Base-by-base conservation (phyloP, 2,797 vertebrate species). In the Coregonus sp. region DNA sequence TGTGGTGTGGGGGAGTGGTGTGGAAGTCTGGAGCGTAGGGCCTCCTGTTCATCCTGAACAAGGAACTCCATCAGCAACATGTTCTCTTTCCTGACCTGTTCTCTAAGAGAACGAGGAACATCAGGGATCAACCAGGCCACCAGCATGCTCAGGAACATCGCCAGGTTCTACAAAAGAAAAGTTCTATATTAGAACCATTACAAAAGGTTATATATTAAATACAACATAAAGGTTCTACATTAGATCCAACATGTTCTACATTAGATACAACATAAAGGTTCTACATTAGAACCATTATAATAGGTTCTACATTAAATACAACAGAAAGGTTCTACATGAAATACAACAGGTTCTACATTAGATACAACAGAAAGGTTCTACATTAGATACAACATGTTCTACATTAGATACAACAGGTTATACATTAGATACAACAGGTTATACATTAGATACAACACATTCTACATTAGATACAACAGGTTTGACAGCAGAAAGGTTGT, bases 121-220 rank as follows among this genome's bases (percentile, higher is more conserved):
- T 99, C 97, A 1, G 97, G 97, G 85, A 99, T 97, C 93, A 99
- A 91, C 98, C 98, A 99, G 78, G 98, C 97, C 72, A 99, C 97
- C 5, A 99, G 90, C 90, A 97, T 95, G 14, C 98, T 99, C 81
- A 99, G 94, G 89, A 99, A 96, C 98, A 99, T 98, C 80, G 99
- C 98, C 31, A 99, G 86, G 82, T 99, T 99, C 98, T 99, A 88
- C 4, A 85, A 75, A 4, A 78, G 5, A 12, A 59, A 59, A 29
- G 50, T 54, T 29, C 14, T 9, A 52, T 11, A 33, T 5, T 16
- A n/a, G 25, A 65, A 11, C 14, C 2, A n/a, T 31, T 47, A 25
- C 59, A 2, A 61, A 1, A 50, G n/a, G 14, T 47, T 25, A n/a
- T 65, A 4, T 5, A 40, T 40, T 1, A 40, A 6, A 40, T 40